Conservation (phyloP, 2,797 vertebrate genomes). For the Hapalemur alaotrensis region DNA sequence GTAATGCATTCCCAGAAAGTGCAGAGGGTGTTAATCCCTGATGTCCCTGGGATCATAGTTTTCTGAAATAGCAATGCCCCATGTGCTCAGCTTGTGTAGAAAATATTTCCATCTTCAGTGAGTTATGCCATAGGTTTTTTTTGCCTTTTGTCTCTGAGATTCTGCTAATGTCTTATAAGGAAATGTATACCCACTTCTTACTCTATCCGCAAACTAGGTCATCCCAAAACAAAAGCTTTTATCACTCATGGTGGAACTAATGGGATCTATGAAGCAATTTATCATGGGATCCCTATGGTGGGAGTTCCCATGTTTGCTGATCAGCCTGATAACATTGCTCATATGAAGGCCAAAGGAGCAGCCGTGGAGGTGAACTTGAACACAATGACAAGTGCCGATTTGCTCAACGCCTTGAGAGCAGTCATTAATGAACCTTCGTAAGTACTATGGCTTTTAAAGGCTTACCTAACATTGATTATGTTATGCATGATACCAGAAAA, state of each 20-base stretch:
- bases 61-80: not conserved
- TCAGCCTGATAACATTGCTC: constrained; percentile 91
- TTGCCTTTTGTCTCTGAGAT: not conserved
- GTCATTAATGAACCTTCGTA: constrained; percentile 85
- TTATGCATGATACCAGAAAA: not conserved
- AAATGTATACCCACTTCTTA: not conserved
- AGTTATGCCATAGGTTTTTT: not conserved
- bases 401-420: constrained; percentile 86
- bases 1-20: not conserved
- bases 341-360: constrained; percentile 89
- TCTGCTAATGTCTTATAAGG: not conserved
- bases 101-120: not conserved
- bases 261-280: constrained; percentile 95
- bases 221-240: constrained; percentile 92
- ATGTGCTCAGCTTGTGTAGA: not conserved
- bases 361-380: constrained; percentile 87
- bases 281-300: constrained; percentile 93
- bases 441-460: constrained; percentile 60
- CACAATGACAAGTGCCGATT: constrained; percentile 83
- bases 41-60: not conserved
- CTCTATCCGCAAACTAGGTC: constrained; percentile 84
- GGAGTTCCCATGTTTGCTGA: constrained; percentile 93
- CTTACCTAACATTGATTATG: not conserved
- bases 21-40: not conserved
- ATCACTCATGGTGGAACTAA: constrained; percentile 90